Evolutionary conservation across 2,113 vertebrate species (phyloP), one percentile per base, ranked within the genome.

Genomic region (Eolophus roseicapilla): DNA sequence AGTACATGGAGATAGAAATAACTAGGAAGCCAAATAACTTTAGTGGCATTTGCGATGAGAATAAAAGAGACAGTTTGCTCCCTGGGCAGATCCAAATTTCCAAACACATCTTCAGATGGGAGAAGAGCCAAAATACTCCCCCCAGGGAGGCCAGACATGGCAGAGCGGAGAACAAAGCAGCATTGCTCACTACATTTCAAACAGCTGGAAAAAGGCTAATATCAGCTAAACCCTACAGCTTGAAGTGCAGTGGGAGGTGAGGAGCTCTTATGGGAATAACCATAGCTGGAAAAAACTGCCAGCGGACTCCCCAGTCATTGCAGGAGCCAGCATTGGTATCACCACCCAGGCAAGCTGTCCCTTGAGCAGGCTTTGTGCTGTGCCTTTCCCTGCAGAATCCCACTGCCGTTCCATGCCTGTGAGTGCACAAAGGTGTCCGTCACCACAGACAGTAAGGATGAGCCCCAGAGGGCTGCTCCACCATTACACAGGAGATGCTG

Each of bases 211-310:
- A 82, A 90, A 86, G 64, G 69, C 43, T 90, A 93, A 33, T 89
- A 92, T 60, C 50, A 68, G 60, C 86, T 93, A 93, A 88, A 91
- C 47, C 41, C 62, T 50, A 27, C 63, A 70, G 70, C 82, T 82
- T 47, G 11, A n/a, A 69, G 39, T 3, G 0, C 74, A 55, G 73
- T n/a, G 44, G 53, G 70, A 89, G 52, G 35, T 14, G 69, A 96
- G 57, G 11, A 93, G 67, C 50, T 87, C 74, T 94, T 95, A 47
- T 77, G 67, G 91, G 71, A 85, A 81, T 78, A 95, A 75, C 47
- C 52, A 1, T 19, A 49, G 49, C 55, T 71, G 49, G 33, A 52
- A 17, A 96, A 93, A 50, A 5, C 71, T 92, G 44, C 39, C 88
- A 79, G n/a, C 43, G 67, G 39, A 31, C 13, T 75, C 50, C 29